A percentile compares a stretch with the other conserved stretches of the same genome.
Evolutionary conservation across 2,113 vertebrate genomes (phyloP).

Genomic region (Micronycteris hirsuta): DNA sequence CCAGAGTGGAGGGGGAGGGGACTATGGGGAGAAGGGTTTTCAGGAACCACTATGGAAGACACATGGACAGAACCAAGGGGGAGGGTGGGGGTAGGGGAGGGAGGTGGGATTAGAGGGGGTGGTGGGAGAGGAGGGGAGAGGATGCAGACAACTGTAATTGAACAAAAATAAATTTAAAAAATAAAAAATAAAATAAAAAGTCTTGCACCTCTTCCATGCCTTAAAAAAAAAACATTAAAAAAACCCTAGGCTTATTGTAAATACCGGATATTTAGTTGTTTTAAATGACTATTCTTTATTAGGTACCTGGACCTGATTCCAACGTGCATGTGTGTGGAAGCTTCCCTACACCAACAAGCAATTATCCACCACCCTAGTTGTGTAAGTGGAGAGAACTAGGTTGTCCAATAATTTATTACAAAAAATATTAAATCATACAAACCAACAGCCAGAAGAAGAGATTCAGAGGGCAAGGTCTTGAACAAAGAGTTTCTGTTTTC

Average conservation of each 20-base stretch:
- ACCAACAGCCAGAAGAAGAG: neutral
- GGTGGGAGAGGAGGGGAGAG: too few relatives aligned
- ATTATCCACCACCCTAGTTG: neutral
- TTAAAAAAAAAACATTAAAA: too few relatives aligned
- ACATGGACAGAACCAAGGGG: too few relatives aligned
- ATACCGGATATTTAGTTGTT: neutral
- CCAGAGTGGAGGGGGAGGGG: too few relatives aligned
- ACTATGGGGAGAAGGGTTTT: too few relatives aligned
- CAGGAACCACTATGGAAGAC: too few relatives aligned
- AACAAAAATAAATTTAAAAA: too few relatives aligned
- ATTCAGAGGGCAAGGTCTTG: neutral
- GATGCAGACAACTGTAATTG: too few relatives aligned
- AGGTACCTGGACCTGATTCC: neutral
- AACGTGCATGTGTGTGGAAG: neutral
- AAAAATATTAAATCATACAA: neutral
- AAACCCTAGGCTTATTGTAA: neutral
- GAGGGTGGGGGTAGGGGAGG: too few relatives aligned
- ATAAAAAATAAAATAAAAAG: too few relatives aligned
- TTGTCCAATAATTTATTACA: neutral
- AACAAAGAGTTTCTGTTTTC: neutral
- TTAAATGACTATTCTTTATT: neutral
- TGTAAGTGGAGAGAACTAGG: neutral
- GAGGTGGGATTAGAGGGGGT: too few relatives aligned
- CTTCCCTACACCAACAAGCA: neutral
- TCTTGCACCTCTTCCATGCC: too few relatives aligned